Conservation (phyloP, 2,888 invertebrate genomes). For the Venustoraphidia nigricollis region DNA sequence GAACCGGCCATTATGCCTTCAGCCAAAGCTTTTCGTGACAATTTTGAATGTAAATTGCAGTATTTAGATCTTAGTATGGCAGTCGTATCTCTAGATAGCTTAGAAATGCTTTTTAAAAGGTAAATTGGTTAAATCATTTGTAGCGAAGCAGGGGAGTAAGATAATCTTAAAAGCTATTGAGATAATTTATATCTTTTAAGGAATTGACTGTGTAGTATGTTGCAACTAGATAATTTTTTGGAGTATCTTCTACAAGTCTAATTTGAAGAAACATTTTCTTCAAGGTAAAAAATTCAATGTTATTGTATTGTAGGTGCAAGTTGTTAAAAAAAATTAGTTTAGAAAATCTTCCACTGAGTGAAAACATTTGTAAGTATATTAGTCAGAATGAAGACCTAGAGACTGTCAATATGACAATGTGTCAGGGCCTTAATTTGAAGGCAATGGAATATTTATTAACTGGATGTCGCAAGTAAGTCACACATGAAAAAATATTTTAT, state of each 20-base stretch:
- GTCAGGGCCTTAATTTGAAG: conserved; percentile 47
- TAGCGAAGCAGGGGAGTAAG: too few relatives aligned
- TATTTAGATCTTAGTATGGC: conserved; percentile 79
- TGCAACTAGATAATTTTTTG: too few relatives aligned
- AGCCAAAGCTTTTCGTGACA: conserved; percentile 23
- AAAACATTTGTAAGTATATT: conserved; percentile 48
- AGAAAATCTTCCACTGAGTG: conserved; percentile 56
- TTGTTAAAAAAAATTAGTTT: conserved; percentile 68
- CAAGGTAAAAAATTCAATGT: too few relatives aligned
- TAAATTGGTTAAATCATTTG: too few relatives aligned
- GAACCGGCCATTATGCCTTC: conserved; percentile 34
- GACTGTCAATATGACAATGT: conserved; percentile 73
- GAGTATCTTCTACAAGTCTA: too few relatives aligned
- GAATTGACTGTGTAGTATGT: too few relatives aligned
- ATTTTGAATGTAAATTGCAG: conserved; percentile 46
- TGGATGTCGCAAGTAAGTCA: conserved; percentile 38
- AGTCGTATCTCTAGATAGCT: conserved; percentile 37
- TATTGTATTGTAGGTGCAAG: conserved; percentile 36
- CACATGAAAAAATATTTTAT: neutral
- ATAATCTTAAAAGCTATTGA: too few relatives aligned
- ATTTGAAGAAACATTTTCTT: too few relatives aligned
- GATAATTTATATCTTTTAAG: too few relatives aligned
- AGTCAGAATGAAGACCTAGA: conserved; percentile 52
- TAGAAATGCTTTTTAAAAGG: conserved; percentile 21
- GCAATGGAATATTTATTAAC: conserved; percentile 46